Conservation (phyloP, 1,140 invertebrate species). For the Heterodera carotae region DNA sequence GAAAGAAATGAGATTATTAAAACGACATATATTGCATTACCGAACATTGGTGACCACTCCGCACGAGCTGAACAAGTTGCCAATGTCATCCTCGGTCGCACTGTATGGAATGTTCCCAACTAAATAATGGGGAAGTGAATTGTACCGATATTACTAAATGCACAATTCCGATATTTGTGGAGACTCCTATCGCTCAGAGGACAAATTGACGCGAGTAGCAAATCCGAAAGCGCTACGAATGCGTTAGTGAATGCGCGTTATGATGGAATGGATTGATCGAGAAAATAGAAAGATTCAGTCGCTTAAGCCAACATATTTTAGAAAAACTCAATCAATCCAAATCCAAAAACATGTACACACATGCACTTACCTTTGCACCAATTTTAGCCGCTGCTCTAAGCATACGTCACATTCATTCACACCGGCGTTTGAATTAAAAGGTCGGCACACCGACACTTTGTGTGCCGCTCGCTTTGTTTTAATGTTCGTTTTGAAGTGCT, state of each 20-base stretch:
- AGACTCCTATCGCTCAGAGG: not conserved
- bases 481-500: not conserved
- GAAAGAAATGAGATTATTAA: no score
- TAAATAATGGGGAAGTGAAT: not conserved
- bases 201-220: not conserved
- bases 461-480: not conserved
- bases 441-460: not conserved
- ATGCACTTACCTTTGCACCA: slow-evolving; percentile 9
- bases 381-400: not conserved
- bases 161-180: not conserved
- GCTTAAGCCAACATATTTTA: not conserved
- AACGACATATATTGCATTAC: no score
- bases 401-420: not conserved
- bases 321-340: not conserved
- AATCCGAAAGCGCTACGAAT: not conserved
- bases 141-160: not conserved
- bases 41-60: slow-evolving; percentile 76
- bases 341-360: slow-evolving; percentile 11
- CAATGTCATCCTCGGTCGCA: slow-evolving; percentile 96
- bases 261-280: not conserved
- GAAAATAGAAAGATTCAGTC: not conserved
- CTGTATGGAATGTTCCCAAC: slow-evolving; percentile 84
- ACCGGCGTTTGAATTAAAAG: not conserved
- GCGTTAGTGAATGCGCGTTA: slow-evolving; percentile 1
- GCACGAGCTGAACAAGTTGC: slow-evolving; percentile 96